Conservation (phyloP, 2,888 invertebrate genomes). For the Cephus pygmeus region DNA sequence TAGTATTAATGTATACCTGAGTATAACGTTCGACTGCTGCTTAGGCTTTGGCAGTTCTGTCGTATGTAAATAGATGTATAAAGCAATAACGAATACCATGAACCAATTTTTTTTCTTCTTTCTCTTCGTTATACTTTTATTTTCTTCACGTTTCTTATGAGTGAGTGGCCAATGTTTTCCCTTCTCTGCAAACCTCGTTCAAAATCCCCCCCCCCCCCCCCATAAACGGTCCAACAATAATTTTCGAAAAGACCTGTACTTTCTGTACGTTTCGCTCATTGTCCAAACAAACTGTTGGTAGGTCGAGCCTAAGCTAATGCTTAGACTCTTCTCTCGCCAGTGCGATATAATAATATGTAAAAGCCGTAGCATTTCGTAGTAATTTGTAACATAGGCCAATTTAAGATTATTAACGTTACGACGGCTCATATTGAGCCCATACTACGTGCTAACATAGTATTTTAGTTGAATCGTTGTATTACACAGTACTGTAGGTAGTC, state of each 20-base stretch:
- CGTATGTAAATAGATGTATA: slow-evolving; percentile 55
- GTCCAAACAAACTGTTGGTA: slow-evolving; percentile 11
- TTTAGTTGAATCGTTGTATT: slow-evolving; percentile 58
- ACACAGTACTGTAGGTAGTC: slow-evolving; percentile 26
- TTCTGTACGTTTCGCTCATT: not conserved
- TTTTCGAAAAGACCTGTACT: not conserved
- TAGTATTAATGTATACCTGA: slow-evolving; percentile 59
- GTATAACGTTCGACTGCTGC: slow-evolving; percentile 10
- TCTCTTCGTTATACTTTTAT: not conserved
- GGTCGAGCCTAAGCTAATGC: slow-evolving; percentile 10
- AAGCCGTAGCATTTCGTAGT: slow-evolving; percentile 37
- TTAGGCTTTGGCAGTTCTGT: slow-evolving; percentile 8
- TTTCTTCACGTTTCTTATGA: slow-evolving; percentile 24
- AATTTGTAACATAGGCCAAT: slow-evolving; percentile 46
- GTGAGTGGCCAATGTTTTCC: slow-evolving; percentile 28
- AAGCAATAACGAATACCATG: slow-evolving; percentile 47
- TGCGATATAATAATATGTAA: slow-evolving; percentile 22
- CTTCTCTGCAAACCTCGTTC: not conserved
- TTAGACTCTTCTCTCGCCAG: slow-evolving; percentile 20
- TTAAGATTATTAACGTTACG: slow-evolving; percentile 51
- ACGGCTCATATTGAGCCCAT: slow-evolving; percentile 61
- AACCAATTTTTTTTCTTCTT: slow-evolving; percentile 18
- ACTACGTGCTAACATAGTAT: slow-evolving; percentile 54
- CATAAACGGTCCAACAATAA: not conserved
- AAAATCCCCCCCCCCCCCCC: accelerated